Evolutionary conservation across 1,140 invertebrate genomes (phyloP).

Genomic region (Acromyrmex echinatior): DNA sequence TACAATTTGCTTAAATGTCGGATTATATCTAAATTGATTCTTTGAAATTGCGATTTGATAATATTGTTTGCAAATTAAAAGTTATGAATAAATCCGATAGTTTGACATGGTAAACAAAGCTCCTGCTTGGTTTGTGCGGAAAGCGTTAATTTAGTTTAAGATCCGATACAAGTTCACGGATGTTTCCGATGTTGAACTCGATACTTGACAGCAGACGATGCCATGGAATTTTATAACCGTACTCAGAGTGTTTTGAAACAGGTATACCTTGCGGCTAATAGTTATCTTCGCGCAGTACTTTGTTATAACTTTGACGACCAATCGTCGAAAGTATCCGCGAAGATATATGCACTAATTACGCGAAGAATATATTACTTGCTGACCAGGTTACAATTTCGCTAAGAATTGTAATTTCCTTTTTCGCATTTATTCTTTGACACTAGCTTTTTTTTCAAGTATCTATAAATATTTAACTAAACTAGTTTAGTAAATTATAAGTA

Average conservation of each 20-base stretch:
- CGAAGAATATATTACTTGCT: background rate
- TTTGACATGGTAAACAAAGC: background rate
- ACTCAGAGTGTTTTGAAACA: conserved; percentile 32
- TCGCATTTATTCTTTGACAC: background rate
- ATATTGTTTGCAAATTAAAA: conserved; percentile 5
- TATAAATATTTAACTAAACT: too few species aligned
- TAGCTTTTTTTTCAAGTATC: background rate
- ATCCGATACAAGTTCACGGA: conserved; percentile 18
- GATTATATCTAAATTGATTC: background rate
- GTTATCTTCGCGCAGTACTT: conserved; percentile 19
- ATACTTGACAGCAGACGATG: background rate
- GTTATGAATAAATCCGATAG: background rate
- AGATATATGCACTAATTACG: background rate
- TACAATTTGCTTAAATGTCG: background rate
- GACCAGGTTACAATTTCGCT: background rate
- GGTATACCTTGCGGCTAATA: conserved; percentile 31
- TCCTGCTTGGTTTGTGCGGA: background rate
- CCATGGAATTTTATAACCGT: conserved; percentile 30
- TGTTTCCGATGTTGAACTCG: background rate
- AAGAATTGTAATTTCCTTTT: background rate
- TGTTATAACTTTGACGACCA: conserved; percentile 43
- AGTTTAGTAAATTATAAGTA: too few species aligned
- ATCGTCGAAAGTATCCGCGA: conserved; percentile 29
- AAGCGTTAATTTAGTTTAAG: conserved; percentile 34
- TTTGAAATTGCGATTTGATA: background rate